These are phyloP conservation scores for Ditylenchus weischeri DNA, from an alignment of 2,888 invertebrate species.

Conservation along the genomic window DNA sequence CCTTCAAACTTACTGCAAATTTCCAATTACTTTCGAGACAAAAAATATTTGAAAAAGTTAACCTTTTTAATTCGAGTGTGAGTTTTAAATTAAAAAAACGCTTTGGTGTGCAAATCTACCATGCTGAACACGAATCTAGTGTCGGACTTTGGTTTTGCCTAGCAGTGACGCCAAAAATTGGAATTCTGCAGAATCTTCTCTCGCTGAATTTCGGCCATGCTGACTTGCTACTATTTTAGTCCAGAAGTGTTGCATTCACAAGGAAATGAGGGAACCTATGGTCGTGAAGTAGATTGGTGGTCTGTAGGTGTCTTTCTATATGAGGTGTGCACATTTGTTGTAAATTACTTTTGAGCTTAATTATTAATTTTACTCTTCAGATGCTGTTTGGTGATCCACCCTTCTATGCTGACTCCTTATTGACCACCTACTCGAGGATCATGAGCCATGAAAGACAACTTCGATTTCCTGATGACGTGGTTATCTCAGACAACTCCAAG, in stretches of 20 bases:
- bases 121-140: too few species aligned
- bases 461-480: constrained; percentile 84
- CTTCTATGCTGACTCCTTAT: constrained; percentile 95
- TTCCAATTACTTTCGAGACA: too few species aligned
- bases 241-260: constrained; percentile 97
- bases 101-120: too few species aligned
- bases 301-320: constrained; percentile 97
- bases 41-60: too few species aligned
- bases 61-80: too few species aligned
- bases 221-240: constrained; percentile 62
- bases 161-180: too few species aligned
- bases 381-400: constrained; percentile 95
- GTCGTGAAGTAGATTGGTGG: constrained; percentile 76
- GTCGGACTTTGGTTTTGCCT: too few species aligned
- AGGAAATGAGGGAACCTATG: constrained; percentile 89
- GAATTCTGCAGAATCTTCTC: too few species aligned
- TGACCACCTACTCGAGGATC: constrained; percentile 96
- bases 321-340: constrained; percentile 63
- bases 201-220: too few species aligned
- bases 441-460: constrained; percentile 97
- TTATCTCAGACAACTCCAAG: constrained; percentile 74
- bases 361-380: constrained; percentile 39
- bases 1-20: too few species aligned
- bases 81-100: too few species aligned
- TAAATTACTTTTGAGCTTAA: too few species aligned